A percentile compares a stretch with the other conserved stretches of the same genome.
phyloP scores from a whole-genome alignment of 2,888 invertebrate species.

The Melinaea menophilus region DNA sequence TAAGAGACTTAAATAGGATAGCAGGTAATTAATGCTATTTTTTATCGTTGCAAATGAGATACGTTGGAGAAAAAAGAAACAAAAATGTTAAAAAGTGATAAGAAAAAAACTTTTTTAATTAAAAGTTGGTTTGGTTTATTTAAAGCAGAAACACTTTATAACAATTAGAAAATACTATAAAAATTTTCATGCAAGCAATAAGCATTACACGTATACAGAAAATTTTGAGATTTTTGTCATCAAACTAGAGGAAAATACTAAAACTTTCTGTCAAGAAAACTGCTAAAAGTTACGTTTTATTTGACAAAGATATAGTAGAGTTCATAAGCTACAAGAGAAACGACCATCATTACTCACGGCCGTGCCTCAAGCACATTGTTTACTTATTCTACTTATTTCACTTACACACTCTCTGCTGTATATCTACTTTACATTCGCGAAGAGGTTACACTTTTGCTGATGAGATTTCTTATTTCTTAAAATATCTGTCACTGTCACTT shows the following conservation, averaged over 20 bases:
- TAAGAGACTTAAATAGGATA: too few species aligned
- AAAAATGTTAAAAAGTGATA: too few species aligned
- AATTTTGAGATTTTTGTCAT: neutral
- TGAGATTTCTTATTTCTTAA: conserved; percentile 50
- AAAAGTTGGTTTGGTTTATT: too few species aligned
- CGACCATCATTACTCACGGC: conserved; percentile 62
- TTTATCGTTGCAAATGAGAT: too few species aligned
- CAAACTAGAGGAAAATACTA: conserved; percentile 2
- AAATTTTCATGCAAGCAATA: too few species aligned
- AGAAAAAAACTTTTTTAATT: too few species aligned
- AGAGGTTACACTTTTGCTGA: conserved; percentile 49
- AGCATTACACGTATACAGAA: too few species aligned
- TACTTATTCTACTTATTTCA: conserved; percentile 38
- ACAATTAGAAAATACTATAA: too few species aligned
- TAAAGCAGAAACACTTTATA: too few species aligned
- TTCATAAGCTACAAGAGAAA: conserved; percentile 64
- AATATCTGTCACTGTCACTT: conserved; percentile 29
- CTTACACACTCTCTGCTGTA: conserved; percentile 37
- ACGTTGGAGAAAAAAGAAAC: too few species aligned
- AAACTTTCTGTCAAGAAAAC: conserved; percentile 46
- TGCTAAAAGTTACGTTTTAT: conserved; percentile 62
- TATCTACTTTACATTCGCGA: conserved; percentile 54
- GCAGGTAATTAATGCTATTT: too few species aligned
- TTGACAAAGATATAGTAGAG: conserved; percentile 65
- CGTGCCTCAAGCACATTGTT: conserved; percentile 55